A percentile compares a stretch with the other conserved stretches of the same genome.
These are phyloP conservation scores for Dryadula phaetusa DNA, from an alignment of 2,888 invertebrate genomes.

Conservation along the genomic window DNA sequence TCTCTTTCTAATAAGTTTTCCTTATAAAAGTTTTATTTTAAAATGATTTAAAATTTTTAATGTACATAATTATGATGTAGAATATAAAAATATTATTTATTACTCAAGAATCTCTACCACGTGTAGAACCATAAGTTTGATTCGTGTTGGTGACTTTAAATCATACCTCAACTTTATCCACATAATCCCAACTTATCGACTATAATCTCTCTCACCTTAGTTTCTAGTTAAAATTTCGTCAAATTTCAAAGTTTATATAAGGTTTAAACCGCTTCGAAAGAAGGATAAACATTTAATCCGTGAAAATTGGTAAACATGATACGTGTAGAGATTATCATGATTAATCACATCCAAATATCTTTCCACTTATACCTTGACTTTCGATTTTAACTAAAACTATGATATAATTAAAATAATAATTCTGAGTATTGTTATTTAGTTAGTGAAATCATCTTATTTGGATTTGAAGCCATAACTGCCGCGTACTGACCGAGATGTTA, in stretches of 20 bases:
- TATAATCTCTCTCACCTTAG: slow-evolving; percentile 43
- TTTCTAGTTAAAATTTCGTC: slow-evolving; percentile 44
- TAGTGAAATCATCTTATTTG: no score
- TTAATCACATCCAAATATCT: slow-evolving; percentile 66
- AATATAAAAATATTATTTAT: background rate
- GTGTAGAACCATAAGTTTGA: background rate
- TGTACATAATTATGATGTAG: no score
- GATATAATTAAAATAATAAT: background rate
- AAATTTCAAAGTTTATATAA: slow-evolving; percentile 59
- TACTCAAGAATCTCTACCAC: background rate
- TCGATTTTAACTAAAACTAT: background rate
- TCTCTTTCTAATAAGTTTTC: no score
- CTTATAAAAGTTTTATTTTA: no score
- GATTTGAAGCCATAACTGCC: background rate
- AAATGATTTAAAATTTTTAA: no score
- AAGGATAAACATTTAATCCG: slow-evolving; percentile 65
- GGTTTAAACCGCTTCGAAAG: slow-evolving; percentile 52
- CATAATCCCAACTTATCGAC: slow-evolving; percentile 31
- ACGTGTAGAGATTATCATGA: slow-evolving; percentile 71
- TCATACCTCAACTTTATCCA: slow-evolving; percentile 12
- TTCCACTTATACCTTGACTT: slow-evolving; percentile 48
- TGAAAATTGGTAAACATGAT: slow-evolving; percentile 72
- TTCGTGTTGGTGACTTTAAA: slow-evolving; percentile 6
- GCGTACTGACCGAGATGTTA: background rate
- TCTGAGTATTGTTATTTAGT: background rate